Conservation (phyloP, 2,888 invertebrate species). For the Apamea anceps region DNA sequence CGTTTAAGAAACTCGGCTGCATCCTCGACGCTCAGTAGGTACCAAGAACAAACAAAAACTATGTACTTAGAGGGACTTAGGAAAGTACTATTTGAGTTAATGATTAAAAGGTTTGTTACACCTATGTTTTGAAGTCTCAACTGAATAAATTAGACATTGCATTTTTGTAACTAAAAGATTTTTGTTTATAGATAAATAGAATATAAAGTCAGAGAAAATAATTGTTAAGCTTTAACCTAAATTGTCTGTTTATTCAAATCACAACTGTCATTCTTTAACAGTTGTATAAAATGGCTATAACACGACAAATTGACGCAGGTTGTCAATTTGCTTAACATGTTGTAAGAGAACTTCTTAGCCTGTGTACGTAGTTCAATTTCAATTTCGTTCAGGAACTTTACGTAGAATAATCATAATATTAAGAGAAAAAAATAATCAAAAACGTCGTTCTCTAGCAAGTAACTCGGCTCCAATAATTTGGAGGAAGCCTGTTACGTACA, state of each 20-base stretch:
- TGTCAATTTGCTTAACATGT: not conserved
- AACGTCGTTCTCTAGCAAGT: no score
- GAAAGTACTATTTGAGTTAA: conserved; percentile 57
- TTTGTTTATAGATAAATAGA: not conserved
- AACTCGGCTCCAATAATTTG: no score
- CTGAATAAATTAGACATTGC: conserved; percentile 7
- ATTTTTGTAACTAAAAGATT: not conserved
- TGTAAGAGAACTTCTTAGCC: not conserved
- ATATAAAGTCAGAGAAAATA: no score
- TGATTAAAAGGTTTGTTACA: conserved; percentile 58
- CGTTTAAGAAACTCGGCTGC: conserved; percentile 71
- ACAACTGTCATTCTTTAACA: not conserved
- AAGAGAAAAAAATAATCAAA: not conserved
- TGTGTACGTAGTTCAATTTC: not conserved
- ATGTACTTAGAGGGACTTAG: conserved; percentile 14
- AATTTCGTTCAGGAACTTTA: no score
- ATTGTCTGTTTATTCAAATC: not conserved
- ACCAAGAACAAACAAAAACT: conserved; percentile 46
- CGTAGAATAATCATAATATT: not conserved
- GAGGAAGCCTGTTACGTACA: not conserved
- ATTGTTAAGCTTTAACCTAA: no score
- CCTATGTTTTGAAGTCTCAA: conserved; percentile 27
- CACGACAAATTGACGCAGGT: no score
- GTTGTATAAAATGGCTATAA: not conserved
- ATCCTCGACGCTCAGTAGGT: conserved; percentile 25